phyloP scores from a whole-genome alignment of 2,113 vertebrate species.

The Lampris incognitus region DNA sequence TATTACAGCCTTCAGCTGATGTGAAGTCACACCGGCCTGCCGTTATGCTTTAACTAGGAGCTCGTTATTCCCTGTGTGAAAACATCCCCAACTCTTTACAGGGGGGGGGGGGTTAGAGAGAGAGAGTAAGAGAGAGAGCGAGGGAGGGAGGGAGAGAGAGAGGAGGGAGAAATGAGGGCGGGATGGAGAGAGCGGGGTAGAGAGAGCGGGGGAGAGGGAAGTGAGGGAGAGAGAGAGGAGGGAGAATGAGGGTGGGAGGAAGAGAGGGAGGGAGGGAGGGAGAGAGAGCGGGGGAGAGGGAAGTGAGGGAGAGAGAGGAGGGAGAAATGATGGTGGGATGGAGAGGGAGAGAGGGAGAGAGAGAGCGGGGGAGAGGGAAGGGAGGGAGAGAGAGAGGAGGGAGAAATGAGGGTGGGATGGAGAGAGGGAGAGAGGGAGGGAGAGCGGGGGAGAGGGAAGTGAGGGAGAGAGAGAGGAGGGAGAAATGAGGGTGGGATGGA shows the following conservation, averaged over 20 bases:
- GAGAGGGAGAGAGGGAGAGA: slow-evolving; percentile 3
- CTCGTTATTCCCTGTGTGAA: slow-evolving; percentile 30
- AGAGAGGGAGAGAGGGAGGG: slow-evolving; percentile 13
- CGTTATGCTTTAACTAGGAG: slow-evolving; percentile 36
- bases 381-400: neutral
- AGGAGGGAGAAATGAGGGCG: neutral
- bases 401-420: too few relatives aligned
- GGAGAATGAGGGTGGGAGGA: neutral
- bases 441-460: neutral
- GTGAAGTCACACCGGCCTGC: slow-evolving; percentile 31
- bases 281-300: neutral
- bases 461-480: slow-evolving; percentile 9
- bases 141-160: slow-evolving; percentile 8
- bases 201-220: slow-evolving; percentile 6
- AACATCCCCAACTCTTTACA: slow-evolving; percentile 10
- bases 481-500: neutral
- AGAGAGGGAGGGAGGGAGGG: slow-evolving; percentile 5
- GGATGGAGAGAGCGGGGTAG: neutral
- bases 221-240: too few relatives aligned
- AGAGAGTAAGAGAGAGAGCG: neutral
- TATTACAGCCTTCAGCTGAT: slow-evolving; percentile 16
- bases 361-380: neutral
- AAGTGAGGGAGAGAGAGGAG: slow-evolving; percentile 8
- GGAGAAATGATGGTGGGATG: neutral
- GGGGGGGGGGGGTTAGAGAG: neutral